These are phyloP conservation scores for Marmota flaviventris DNA, from an alignment of 2,113 vertebrate species.

Conservation along the genomic window DNA sequence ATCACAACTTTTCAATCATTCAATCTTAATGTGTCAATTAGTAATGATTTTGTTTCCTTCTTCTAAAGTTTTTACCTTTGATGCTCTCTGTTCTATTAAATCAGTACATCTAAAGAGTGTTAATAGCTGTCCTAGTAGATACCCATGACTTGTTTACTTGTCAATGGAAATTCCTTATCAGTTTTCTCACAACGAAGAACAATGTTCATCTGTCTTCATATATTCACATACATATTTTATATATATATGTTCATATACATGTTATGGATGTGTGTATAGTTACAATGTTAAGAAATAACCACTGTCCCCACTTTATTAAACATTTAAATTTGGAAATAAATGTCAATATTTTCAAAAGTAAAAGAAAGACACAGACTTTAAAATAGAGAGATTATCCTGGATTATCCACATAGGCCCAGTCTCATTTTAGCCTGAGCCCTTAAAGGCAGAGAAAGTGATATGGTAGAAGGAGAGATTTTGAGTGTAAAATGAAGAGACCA, in stretches of 20 bases:
- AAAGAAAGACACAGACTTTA: conserved; percentile 16
- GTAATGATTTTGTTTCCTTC: background rate
- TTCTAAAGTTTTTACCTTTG: background rate
- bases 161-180: background rate
- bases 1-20: background rate
- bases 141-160: background rate
- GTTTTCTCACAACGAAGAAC: background rate
- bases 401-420: background rate
- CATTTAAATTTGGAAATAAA: background rate
- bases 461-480: background rate
- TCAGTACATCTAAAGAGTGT: background rate
- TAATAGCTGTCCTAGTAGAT: background rate
- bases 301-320: background rate
- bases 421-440: conserved; percentile 16
- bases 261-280: background rate
- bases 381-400: conserved; percentile 12
- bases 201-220: background rate
- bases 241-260: background rate
- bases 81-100: background rate
- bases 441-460: conserved; percentile 39
- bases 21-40: background rate
- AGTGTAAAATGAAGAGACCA: background rate
- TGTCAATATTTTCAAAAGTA: background rate
- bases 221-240: background rate
- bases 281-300: background rate